A percentile compares a stretch with the other conserved stretches of the same genome.
Conservation (phyloP, 2,888 invertebrate genomes). For the Dryomyza anilis region DNA sequence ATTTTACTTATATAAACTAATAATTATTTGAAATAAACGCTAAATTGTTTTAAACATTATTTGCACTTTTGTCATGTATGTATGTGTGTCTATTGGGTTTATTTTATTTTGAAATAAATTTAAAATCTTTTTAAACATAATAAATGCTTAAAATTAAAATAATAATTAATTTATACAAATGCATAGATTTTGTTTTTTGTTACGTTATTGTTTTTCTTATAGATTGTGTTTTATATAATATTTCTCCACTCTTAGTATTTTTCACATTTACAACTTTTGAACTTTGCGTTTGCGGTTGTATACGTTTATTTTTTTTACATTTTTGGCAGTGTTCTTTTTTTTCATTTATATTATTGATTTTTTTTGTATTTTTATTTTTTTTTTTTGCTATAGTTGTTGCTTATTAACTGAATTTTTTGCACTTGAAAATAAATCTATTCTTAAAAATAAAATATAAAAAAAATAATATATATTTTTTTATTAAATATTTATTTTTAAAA, state of each 20-base stretch:
- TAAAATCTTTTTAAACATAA: not conserved
- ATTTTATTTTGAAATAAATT: not conserved
- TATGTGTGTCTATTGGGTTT: constrained; percentile 15
- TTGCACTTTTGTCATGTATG: constrained; percentile 20
- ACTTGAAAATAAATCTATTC: no score
- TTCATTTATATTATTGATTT: constrained; percentile 12
- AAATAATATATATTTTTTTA: not conserved
- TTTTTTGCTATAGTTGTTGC: no score
- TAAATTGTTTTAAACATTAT: constrained; percentile 23
- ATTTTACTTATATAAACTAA: no score
- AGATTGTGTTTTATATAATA: constrained; percentile 34
- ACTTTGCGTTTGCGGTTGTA: constrained; percentile 32
- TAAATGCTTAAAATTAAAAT: not conserved
- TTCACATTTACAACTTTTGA: constrained; percentile 36
- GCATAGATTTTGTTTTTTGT: constrained; percentile 9
- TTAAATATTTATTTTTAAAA: not conserved
- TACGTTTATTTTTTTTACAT: constrained; percentile 30
- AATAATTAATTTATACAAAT: not conserved
- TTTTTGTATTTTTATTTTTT: not conserved
- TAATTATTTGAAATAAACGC: no score
- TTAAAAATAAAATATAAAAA: no score
- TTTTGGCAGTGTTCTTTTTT: constrained; percentile 29
- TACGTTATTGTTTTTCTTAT: constrained; percentile 23
- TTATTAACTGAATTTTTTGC: no score
- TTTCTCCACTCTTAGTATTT: constrained; percentile 34